Conservation (phyloP, 1,140 invertebrate species). For the Drosophila erecta region DNA sequence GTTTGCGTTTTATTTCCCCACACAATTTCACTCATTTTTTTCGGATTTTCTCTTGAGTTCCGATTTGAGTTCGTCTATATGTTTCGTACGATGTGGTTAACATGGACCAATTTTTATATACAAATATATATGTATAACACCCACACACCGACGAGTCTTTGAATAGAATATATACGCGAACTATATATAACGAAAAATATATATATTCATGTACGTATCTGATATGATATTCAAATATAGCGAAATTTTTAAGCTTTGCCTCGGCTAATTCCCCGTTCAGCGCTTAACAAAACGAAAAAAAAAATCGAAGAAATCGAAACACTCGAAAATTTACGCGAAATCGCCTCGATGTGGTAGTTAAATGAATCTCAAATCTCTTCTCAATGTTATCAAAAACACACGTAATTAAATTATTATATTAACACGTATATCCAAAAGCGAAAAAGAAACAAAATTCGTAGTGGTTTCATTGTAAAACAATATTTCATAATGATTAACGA, state of each 20-base stretch:
- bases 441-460: conserved; percentile 70
- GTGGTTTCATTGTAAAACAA: conserved; percentile 84
- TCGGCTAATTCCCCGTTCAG: conserved; percentile 49
- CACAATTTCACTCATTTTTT: conserved; percentile 26
- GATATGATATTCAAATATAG: conserved; percentile 68
- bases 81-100: conserved; percentile 75
- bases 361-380: conserved; percentile 83
- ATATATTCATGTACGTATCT: conserved; percentile 28
- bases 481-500: conserved; percentile 67
- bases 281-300: conserved; percentile 43
- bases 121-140: conserved; percentile 49
- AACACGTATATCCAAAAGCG: conserved; percentile 39
- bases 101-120: conserved; percentile 79
- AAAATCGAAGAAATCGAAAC: conserved; percentile 12
- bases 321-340: conserved; percentile 50
- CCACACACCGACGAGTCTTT: conserved; percentile 52
- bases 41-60: conserved; percentile 4
- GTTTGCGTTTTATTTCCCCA: conserved; percentile 10
- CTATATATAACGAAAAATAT: conserved; percentile 39
- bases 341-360: conserved; percentile 81
- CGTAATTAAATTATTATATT: conserved; percentile 54
- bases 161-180: conserved; percentile 39
- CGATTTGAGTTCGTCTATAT: conserved; percentile 40
- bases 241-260: conserved; percentile 78
- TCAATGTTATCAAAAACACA: conserved; percentile 72